Percentiles rank a stretch among this genome's conserved stretches.
phyloP scores from a whole-genome alignment of 1,140 invertebrate genomes.

The Drosophila jambulina region DNA sequence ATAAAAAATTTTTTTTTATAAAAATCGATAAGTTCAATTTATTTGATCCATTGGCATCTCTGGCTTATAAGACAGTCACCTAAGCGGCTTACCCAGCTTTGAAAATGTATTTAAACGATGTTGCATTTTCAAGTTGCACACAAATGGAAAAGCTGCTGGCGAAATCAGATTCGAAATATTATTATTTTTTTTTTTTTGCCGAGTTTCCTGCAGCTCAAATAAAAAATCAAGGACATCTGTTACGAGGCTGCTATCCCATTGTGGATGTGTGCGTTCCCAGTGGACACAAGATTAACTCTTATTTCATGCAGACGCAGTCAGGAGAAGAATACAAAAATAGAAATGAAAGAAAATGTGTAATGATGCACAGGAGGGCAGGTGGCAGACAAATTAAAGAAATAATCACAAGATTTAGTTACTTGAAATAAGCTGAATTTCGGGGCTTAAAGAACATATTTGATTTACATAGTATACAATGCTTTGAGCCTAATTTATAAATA shows the following conservation, averaged over 20 bases:
- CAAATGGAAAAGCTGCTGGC: neutral
- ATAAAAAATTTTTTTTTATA: neutral
- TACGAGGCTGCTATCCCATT: constrained; percentile 6
- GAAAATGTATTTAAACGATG: constrained; percentile 2
- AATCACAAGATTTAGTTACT: no score
- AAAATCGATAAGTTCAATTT: neutral
- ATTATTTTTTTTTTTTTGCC: no score
- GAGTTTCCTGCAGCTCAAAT: neutral
- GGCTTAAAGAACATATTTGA: neutral
- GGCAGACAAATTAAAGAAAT: neutral
- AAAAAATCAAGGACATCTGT: constrained; percentile 12
- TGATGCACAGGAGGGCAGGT: neutral
- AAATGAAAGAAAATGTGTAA: constrained; percentile 8
- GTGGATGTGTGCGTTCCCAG: constrained; percentile 8
- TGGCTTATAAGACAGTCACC: neutral
- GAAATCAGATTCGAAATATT: constrained; percentile 7
- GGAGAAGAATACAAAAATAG: neutral
- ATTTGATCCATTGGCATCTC: neutral
- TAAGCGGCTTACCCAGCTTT: constrained; percentile 3
- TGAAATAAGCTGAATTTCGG: neutral
- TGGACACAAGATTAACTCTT: constrained; percentile 16
- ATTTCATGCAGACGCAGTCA: constrained; percentile 15
- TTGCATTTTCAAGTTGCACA: constrained; percentile 5
- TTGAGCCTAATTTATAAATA: neutral
- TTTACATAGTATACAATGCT: neutral